Conservation (phyloP, 1,140 invertebrate species). For the Drosophila repletoides region DNA sequence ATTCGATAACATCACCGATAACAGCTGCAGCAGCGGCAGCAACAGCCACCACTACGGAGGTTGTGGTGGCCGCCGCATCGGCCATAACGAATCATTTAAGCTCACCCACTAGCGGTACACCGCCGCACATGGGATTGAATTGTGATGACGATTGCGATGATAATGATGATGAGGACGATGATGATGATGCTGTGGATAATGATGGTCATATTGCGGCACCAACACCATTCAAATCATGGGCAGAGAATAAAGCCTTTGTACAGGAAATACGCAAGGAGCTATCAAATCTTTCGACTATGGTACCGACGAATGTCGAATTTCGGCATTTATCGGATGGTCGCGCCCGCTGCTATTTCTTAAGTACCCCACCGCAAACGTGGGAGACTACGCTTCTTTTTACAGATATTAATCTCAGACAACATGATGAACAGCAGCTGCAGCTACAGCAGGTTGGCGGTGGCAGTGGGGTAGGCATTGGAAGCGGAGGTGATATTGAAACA, state of each 20-base stretch:
- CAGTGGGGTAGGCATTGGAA: background rate
- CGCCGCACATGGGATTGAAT: slow-evolving; percentile 59
- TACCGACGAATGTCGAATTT: slow-evolving; percentile 91
- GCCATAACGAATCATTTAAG: slow-evolving; percentile 78
- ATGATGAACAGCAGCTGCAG: slow-evolving; percentile 49
- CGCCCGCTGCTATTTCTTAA: slow-evolving; percentile 94
- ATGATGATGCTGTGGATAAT: slow-evolving; percentile 72
- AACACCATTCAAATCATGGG: slow-evolving; percentile 86
- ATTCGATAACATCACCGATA: slow-evolving; percentile 76
- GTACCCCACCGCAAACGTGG: slow-evolving; percentile 91
- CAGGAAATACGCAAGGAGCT: slow-evolving; percentile 91
- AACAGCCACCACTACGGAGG: slow-evolving; percentile 71
- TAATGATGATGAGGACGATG: slow-evolving; percentile 69
- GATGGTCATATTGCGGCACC: slow-evolving; percentile 70
- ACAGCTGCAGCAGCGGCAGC: slow-evolving; percentile 72
- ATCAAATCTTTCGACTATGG: slow-evolving; percentile 88
- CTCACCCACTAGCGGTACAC: slow-evolving; percentile 74
- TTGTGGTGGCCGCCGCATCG: slow-evolving; percentile 70
- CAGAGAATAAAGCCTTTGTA: slow-evolving; percentile 90
- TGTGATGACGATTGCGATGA: slow-evolving; percentile 74
- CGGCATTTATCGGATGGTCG: slow-evolving; percentile 89
- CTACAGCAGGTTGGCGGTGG: slow-evolving; percentile 39
- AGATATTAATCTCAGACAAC: slow-evolving; percentile 86
- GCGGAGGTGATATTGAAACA: slow-evolving; percentile 10
- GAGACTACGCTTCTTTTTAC: slow-evolving; percentile 94